These are phyloP conservation scores for Argyresthia goedartella DNA, from an alignment of 2,888 invertebrate species.

Conservation along the genomic window DNA sequence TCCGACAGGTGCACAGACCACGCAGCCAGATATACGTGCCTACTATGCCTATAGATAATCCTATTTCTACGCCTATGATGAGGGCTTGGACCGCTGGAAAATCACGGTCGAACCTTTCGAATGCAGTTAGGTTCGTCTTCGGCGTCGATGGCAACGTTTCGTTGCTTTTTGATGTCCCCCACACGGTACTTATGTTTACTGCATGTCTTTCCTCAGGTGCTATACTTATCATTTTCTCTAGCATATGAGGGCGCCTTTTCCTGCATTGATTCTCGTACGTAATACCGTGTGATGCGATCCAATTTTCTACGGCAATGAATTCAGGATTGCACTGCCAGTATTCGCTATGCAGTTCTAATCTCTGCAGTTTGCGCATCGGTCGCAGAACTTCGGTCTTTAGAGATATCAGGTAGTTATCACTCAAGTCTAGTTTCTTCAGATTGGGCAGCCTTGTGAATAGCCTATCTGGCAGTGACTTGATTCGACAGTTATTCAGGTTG, in stretches of 20 bases:
- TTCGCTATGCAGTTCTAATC: slow-evolving; percentile 67
- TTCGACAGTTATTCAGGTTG: slow-evolving; percentile 70
- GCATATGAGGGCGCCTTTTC: slow-evolving; percentile 56
- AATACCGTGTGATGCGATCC: slow-evolving; percentile 45
- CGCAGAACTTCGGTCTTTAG: slow-evolving; percentile 57
- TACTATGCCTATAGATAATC: slow-evolving; percentile 51
- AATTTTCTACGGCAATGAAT: slow-evolving; percentile 46
- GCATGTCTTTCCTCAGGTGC: slow-evolving; percentile 42
- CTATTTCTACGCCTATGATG: slow-evolving; percentile 51
- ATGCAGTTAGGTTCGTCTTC: slow-evolving; percentile 31
- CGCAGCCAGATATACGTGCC: slow-evolving; percentile 56
- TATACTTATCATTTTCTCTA: slow-evolving; percentile 67
- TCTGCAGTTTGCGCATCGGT: slow-evolving; percentile 54
- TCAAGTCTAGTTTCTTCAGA: slow-evolving; percentile 69
- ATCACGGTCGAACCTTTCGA: slow-evolving; percentile 49
- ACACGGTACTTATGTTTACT: slow-evolving; percentile 45
- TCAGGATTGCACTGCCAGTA: slow-evolving; percentile 67
- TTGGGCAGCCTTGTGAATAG: slow-evolving; percentile 68
- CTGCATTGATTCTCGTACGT: slow-evolving; percentile 57
- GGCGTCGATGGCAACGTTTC: slow-evolving; percentile 19
- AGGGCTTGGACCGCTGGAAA: slow-evolving; percentile 58
- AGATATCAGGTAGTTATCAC: slow-evolving; percentile 72
- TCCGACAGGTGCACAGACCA: slow-evolving; percentile 37
- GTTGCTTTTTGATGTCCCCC: slow-evolving; percentile 39
- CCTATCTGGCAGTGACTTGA: slow-evolving; percentile 62